These are phyloP conservation scores for Myotis findleyi DNA, from an alignment of 2,797 vertebrate genomes.

Conservation along the genomic window DNA sequence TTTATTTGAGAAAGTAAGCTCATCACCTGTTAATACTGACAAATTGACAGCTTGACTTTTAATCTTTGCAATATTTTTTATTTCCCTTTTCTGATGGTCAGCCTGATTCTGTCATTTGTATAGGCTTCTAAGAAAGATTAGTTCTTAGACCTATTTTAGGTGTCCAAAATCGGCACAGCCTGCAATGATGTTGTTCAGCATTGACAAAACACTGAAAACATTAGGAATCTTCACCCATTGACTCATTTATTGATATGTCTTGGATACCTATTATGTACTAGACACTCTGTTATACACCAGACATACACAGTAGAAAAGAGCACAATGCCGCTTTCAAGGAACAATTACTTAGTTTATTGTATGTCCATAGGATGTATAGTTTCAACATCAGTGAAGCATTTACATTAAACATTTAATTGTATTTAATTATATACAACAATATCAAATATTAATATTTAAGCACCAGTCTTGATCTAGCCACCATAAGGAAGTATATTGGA, in stretches of 20 bases:
- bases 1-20: slow-evolving; percentile 39
- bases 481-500: background rate
- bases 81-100: slow-evolving; percentile 28
- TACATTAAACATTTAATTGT: background rate
- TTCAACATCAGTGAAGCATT: background rate
- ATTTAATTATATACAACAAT: background rate
- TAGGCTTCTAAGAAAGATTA: background rate
- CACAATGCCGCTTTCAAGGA: background rate
- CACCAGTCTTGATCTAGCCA: background rate
- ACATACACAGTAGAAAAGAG: background rate
- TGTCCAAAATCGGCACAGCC: background rate
- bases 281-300: background rate
- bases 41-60: background rate
- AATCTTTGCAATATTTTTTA: background rate
- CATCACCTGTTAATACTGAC: background rate
- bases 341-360: background rate
- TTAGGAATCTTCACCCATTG: background rate
- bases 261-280: background rate
- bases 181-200: background rate
- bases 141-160: background rate
- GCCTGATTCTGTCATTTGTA: background rate
- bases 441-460: background rate
- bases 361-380: background rate
- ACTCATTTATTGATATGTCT: background rate
- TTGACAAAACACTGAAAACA: background rate